Evolutionary conservation across 2,888 invertebrate genomes (phyloP), one percentile per base, ranked within the genome.

Genomic region (Rhabditophanes sp.): DNA sequence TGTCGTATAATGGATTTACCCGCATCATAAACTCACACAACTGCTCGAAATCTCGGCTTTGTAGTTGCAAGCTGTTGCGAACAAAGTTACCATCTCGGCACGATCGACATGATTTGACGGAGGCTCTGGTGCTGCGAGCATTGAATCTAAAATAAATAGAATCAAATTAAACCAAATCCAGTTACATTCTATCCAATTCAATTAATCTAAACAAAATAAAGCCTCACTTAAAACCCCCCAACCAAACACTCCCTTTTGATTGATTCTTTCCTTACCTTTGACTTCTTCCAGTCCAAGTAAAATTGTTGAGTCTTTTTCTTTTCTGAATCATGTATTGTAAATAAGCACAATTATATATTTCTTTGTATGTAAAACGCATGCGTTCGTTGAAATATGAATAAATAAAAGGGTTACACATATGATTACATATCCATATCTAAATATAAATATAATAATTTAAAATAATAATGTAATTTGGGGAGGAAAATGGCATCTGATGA

Each of bases 381-480:
- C 58, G 38, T 25, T 58, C 58, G 37, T 58, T 58, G 41, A 58
- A 57, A 28, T 57, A 58, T 1, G 56, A 53, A 35, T 58, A 58
- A 30, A 58, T 58, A 38, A 58, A 58, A 15, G 54, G 57, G 32
- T 58, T 58, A 25, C 56, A 54, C 11, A 48, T 45, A 39, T 57
- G 58, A 35, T 56, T 57, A 30, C 43, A 39, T 18, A 58, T 30
- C 48, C 54, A 56, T 21, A 57, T 39, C 58, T 58, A 28, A 17
- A 48, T 35, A 21, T 25, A 12, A 21, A 18, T 18, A n/a, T 28
- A 12, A 11, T 15, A 31, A 7, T 22, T 6, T 1, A 11, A 9
- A 27, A 17, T 35, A n/a, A 23, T n/a, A 8, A 7, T 21, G 11
- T 12, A 28, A 7, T 15, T 9, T 31, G 17, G 1, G 8, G 27